These are phyloP conservation scores for Corythornis vintsioides DNA, from an alignment of 2,113 vertebrate species.

Conservation along the genomic window DNA sequence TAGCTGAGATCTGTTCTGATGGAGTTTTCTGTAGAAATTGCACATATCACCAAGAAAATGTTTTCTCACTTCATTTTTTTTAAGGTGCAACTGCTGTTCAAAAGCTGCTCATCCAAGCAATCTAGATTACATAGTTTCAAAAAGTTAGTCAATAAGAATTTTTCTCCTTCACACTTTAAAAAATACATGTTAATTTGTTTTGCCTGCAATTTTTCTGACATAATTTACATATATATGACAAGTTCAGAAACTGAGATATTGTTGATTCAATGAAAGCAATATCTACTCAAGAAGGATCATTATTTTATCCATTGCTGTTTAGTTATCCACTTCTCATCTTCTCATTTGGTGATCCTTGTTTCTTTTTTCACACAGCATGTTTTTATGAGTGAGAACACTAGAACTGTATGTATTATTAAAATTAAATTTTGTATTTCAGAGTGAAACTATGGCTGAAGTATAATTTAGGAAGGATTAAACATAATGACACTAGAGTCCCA, in stretches of 20 bases:
- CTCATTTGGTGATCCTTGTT: background rate
- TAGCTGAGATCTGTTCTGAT: background rate
- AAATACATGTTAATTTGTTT: background rate
- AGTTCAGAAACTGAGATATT: background rate
- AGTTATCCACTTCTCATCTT: background rate
- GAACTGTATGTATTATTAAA: background rate
- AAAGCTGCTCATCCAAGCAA: background rate
- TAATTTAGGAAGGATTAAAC: background rate
- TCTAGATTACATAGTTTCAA: background rate
- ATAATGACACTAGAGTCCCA: background rate
- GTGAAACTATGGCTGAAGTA: background rate
- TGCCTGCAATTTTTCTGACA: background rate
- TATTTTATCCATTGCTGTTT: background rate
- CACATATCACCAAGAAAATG: background rate
- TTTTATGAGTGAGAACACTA: background rate
- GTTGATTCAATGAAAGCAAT: background rate
- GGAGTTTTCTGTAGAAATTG: background rate
- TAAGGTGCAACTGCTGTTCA: background rate
- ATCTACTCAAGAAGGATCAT: background rate
- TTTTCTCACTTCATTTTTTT: background rate
- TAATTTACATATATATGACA: background rate
- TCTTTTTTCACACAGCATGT: background rate
- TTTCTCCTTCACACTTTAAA: background rate
- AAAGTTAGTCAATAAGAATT: background rate
- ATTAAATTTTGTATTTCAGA: background rate